These are phyloP conservation scores for Tenthredo distinguenda DNA, from an alignment of 2,888 invertebrate species.

Conservation along the genomic window DNA sequence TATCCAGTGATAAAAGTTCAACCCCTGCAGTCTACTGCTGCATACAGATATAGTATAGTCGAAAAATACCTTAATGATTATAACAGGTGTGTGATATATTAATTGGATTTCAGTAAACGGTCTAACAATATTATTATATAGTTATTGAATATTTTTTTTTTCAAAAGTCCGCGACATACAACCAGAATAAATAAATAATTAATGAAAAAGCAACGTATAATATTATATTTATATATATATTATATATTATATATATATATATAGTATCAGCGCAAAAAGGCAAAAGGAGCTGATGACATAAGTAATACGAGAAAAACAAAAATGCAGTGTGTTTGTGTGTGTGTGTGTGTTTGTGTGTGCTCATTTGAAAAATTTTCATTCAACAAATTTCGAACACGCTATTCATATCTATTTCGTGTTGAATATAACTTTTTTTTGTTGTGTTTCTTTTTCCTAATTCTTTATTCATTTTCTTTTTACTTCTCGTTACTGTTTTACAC, in stretches of 20 bases:
- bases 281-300: neutral
- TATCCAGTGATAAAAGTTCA: neutral
- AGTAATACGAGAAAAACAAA: neutral
- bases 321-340: constrained; percentile 51
- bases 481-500: constrained; percentile 46
- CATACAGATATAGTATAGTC: neutral
- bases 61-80: neutral
- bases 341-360: constrained; percentile 54
- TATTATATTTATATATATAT: neutral
- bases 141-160: neutral
- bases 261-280: neutral
- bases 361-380: constrained; percentile 18
- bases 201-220: neutral
- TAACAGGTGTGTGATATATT: neutral
- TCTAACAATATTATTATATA: neutral
- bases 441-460: constrained; percentile 36
- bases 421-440: neutral
- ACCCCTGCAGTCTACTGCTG: neutral
- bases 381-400: neutral
- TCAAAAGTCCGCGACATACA: neutral
- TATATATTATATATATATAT: neutral
- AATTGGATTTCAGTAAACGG: neutral
- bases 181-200: neutral
- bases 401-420: constrained; percentile 12
- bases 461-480: constrained; percentile 30